Conservation (phyloP, 2,797 vertebrate genomes). For the Pseudochromis fuscus region DNA sequence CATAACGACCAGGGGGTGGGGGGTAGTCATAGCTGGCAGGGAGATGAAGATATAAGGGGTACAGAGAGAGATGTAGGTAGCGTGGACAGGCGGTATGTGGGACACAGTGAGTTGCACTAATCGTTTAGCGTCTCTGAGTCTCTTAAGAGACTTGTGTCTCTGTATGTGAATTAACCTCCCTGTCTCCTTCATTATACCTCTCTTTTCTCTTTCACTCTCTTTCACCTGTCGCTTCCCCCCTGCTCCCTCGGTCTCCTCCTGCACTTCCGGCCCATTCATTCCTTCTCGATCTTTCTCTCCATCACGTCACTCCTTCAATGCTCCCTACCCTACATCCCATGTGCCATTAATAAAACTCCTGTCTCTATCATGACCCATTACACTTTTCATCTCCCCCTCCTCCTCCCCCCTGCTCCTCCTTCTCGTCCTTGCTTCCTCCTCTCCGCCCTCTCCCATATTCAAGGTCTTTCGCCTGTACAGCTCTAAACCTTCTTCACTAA, state of each 20-base stretch:
- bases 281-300: conserved; percentile 58
- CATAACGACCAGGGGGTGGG: conserved; percentile 62
- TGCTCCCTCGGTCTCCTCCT: conserved; percentile 30
- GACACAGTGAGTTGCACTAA: conserved; percentile 75
- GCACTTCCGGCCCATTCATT: conserved; percentile 39
- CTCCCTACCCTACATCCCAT: conserved; percentile 46
- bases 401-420: conserved; percentile 61
- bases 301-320: conserved; percentile 35
- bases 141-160: conserved; percentile 77
- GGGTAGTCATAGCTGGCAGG: conserved; percentile 44
- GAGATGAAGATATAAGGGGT: conserved; percentile 46
- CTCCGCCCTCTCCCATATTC: conserved; percentile 44
- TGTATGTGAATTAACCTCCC: conserved; percentile 81
- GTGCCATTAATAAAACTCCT: conserved; percentile 58
- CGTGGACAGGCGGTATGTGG: conserved; percentile 69
- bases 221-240: conserved; percentile 43
- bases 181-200: conserved; percentile 68
- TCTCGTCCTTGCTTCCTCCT: conserved; percentile 48
- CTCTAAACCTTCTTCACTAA: conserved; percentile 35
- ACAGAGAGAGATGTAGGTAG: conserved; percentile 27
- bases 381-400: conserved; percentile 45
- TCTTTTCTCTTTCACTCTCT: conserved; percentile 42
- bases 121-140: conserved; percentile 73
- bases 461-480: conserved; percentile 57
- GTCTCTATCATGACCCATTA: conserved; percentile 51